Base-by-base conservation (phyloP, 2,888 invertebrate species). In the Drosophila meridiana region DNA sequence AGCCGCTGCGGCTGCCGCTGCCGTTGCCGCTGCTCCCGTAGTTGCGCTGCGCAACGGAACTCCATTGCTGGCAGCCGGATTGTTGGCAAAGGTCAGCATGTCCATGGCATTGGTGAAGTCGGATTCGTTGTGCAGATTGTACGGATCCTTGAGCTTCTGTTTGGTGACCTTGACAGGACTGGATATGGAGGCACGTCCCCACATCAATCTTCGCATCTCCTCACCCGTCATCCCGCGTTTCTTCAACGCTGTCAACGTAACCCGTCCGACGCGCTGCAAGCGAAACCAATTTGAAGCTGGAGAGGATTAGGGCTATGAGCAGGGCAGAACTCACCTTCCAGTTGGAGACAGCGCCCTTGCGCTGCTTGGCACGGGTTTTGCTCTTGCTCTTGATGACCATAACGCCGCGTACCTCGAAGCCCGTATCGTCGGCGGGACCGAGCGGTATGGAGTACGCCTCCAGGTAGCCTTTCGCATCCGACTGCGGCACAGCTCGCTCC, bases 361-460 rank as follows among this genome's bases (percentile, higher is more conserved):
- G 94, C 93, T 99, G 99, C 90, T 97, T 97, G 0, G 99, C 99
- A 76, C 98, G 95, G 0, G 99, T 99, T 93, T 99, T 99, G 78
- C 96, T 97, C 91, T 99, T 98, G 81, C 97, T 97, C 94, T 99
- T 99, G 92, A 99, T 99, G 63, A 99, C 98, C 97, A 99, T 98
- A 3, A 99, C 97, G 0, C 98, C 99, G 47, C 99, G 94, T 82
- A 97, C 96, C 92, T 98, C 98, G 69, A 96, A 96, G 1, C 96
- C 95, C 0, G 97, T 96, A 92, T 97, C 97, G 80, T 97, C 97
- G 0, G 96, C 96, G 0, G 97, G 97, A 0, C 97, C 97, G 74
- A 99, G 93, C 9, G 97, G 97, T 88, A 99, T 98, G 58, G 98
- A 98, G 94, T 99, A 99, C 87, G 98, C 97, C 93, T 98, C 96